Conservation (phyloP, 1,140 invertebrate genomes). For the Pissodes strobi region DNA sequence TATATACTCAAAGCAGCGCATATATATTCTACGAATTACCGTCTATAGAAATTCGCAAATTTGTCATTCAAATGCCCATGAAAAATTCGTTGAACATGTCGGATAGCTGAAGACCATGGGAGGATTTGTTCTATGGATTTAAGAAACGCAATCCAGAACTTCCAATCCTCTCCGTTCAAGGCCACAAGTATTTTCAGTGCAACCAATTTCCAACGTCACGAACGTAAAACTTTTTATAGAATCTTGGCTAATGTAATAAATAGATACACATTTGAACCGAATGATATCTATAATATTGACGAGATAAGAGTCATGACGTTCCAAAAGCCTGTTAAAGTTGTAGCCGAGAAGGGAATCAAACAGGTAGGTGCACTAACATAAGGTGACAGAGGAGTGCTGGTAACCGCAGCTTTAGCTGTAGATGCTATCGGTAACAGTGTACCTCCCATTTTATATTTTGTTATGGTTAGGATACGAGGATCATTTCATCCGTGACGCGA, state of each 20-base stretch:
- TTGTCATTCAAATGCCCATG: too few species aligned
- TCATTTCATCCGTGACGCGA: conserved; percentile 55
- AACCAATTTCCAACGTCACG: conserved; percentile 58
- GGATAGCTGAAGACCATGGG: background rate
- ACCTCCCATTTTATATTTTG: conserved; percentile 32
- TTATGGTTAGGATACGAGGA: conserved; percentile 36
- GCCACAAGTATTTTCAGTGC: conserved; percentile 53
- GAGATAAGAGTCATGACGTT: conserved; percentile 59
- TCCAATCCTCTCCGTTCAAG: background rate
- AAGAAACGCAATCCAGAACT: background rate
- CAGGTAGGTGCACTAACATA: conserved; percentile 49
- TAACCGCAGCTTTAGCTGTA: conserved; percentile 49
- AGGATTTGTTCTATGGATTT: too few species aligned
- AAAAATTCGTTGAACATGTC: too few species aligned
- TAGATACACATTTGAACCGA: conserved; percentile 40
- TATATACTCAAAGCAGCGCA: too few species aligned
- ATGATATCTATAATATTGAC: conserved; percentile 57
- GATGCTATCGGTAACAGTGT: conserved; percentile 34
- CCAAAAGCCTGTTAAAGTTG: conserved; percentile 49
- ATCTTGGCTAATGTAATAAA: background rate
- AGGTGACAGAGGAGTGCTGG: conserved; percentile 48
- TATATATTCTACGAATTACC: too few species aligned
- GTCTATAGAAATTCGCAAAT: too few species aligned
- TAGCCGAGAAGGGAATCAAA: conserved; percentile 44
- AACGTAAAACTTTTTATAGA: background rate